Conservation (phyloP, 2,113 vertebrate species). For the Drymodes brunneopygia region DNA sequence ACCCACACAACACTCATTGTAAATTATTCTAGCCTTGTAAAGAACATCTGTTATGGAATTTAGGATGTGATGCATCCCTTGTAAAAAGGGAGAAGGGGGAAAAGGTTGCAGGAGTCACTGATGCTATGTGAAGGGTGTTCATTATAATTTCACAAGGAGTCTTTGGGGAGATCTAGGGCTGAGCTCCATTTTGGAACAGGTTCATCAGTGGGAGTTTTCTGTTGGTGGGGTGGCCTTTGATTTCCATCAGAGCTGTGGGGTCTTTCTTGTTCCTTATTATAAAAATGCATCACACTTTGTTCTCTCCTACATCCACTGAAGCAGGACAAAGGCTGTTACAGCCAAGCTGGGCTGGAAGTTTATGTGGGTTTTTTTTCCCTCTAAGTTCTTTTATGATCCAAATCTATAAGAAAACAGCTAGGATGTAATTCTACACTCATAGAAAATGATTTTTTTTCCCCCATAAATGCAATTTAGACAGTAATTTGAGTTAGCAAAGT, state of each 20-base stretch:
- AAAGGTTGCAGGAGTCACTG: background rate
- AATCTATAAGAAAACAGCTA: slow-evolving; percentile 26
- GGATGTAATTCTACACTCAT: slow-evolving; percentile 7
- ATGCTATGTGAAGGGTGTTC: background rate
- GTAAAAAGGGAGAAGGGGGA: background rate
- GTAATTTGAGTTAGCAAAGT: slow-evolving; percentile 16
- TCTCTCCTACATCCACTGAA: background rate
- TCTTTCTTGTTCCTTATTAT: background rate
- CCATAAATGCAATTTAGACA: slow-evolving; percentile 16
- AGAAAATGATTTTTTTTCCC: background rate
- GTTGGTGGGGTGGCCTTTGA: background rate
- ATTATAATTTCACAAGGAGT: background rate
- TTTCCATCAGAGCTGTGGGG: background rate
- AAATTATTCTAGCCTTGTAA: background rate
- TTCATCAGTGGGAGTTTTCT: background rate
- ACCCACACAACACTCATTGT: background rate
- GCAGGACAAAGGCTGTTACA: background rate
- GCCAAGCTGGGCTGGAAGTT: background rate
- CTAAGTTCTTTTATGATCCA: background rate
- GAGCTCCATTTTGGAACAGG: background rate
- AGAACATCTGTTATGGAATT: slow-evolving; percentile 23
- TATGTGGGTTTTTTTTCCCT: background rate
- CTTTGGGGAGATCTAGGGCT: background rate
- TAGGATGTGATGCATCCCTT: slow-evolving; percentile 7
- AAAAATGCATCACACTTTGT: background rate